These are phyloP conservation scores for Formicarius rufipectus DNA, from an alignment of 2,113 vertebrate species.

Conservation along the genomic window DNA sequence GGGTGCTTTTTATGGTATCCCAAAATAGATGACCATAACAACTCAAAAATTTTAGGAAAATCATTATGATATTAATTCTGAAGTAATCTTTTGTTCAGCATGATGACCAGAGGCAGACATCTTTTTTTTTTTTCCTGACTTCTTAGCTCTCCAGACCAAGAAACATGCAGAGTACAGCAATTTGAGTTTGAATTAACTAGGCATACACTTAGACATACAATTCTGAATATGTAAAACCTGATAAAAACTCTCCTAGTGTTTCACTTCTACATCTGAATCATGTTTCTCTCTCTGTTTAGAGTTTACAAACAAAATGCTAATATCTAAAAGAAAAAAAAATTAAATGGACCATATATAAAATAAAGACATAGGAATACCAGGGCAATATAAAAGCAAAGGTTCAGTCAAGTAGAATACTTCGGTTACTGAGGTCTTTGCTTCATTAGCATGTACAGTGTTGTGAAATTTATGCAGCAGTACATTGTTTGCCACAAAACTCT, in stretches of 20 bases:
- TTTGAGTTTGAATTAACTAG: not conserved
- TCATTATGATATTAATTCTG: not conserved
- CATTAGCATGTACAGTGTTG: not conserved
- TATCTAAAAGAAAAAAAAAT: not conserved
- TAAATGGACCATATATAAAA: not conserved
- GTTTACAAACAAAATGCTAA: not conserved
- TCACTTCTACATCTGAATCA: not conserved
- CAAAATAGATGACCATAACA: not conserved
- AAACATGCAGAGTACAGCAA: not conserved
- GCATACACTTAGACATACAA: not conserved
- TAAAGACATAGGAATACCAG: not conserved
- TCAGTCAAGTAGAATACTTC: not conserved
- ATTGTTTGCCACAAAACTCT: not conserved
- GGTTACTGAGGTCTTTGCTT: not conserved
- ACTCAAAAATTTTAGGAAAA: not conserved
- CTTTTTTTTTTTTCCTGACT: not conserved
- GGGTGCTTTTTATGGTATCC: not conserved
- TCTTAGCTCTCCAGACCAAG: not conserved
- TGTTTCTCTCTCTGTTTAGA: not conserved
- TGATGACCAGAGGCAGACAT: not conserved
- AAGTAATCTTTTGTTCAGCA: not conserved
- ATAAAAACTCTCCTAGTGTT: not conserved
- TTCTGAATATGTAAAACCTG: not conserved
- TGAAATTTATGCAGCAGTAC: not conserved
- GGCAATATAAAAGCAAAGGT: not conserved